These are phyloP conservation scores for Ischnus inquisitorius DNA, from an alignment of 2,888 invertebrate genomes.

Conservation along the genomic window DNA sequence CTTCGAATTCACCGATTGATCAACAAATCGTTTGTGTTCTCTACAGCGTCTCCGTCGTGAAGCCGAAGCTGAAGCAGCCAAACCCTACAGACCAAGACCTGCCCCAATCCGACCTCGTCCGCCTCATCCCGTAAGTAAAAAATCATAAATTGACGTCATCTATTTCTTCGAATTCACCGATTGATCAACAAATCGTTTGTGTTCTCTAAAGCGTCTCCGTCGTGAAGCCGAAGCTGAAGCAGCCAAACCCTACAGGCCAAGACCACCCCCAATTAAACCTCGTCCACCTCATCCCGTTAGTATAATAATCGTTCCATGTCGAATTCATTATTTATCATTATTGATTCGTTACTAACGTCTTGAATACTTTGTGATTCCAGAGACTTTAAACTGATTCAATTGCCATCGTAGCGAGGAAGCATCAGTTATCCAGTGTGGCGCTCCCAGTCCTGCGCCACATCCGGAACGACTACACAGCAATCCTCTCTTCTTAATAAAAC, in stretches of 20 bases:
- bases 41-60: constrained; percentile 66
- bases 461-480: neutral
- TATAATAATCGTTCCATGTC: neutral
- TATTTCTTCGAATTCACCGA: no score
- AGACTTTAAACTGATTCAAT: neutral
- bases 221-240: constrained; percentile 63
- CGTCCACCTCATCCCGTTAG: neutral
- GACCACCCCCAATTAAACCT: constrained; percentile 23
- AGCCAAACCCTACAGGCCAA: constrained; percentile 45
- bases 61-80: constrained; percentile 51
- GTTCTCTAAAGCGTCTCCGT: constrained; percentile 55
- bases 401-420: neutral
- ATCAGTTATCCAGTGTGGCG: neutral
- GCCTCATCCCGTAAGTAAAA: constrained; percentile 66
- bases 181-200: neutral
- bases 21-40: neutral
- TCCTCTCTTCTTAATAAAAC: neutral
- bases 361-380: neutral
- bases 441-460: neutral
- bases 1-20: neutral
- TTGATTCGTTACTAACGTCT: neutral
- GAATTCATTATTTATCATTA: neutral
- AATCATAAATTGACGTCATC: neutral
- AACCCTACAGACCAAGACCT: constrained; percentile 54
- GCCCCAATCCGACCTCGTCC: constrained; percentile 61